Conservation (phyloP, 92 coral and sea anemone genomes). For the Chrysogorgia sp. region DNA sequence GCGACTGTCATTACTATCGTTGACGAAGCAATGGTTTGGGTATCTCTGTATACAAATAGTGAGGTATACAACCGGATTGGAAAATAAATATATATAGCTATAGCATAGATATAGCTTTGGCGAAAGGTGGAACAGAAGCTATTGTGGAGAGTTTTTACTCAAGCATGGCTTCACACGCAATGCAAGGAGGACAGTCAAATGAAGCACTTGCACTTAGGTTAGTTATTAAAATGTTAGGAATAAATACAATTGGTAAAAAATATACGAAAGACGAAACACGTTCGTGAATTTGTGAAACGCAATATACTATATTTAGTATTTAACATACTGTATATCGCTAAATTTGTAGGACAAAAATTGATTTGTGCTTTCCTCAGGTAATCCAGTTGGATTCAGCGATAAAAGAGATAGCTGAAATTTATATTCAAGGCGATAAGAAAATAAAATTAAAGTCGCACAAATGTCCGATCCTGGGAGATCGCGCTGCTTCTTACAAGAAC, state of each 20-base stretch:
- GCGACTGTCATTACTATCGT: neutral
- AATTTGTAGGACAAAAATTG: neutral
- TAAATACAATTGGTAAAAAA: neutral
- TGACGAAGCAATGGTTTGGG: neutral
- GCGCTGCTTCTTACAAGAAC: neutral
- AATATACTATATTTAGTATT: neutral
- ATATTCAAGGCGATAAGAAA: neutral
- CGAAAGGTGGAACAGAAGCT: conserved; percentile 22
- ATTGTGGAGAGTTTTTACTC: conserved; percentile 19
- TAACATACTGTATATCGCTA: neutral
- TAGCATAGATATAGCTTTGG: neutral
- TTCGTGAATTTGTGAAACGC: neutral
- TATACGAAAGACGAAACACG: too few relatives aligned
- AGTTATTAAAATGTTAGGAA: conserved; percentile 1
- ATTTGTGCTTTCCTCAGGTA: neutral
- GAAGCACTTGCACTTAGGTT: conserved; percentile 7
- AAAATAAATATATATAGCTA: neutral
- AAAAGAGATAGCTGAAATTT: conserved; percentile 12
- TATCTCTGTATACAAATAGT: neutral
- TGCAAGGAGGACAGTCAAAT: conserved; percentile 3
- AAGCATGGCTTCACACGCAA: neutral
- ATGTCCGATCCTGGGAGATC: conserved; percentile 8
- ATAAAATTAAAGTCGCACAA: neutral
- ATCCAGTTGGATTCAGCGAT: conserved; percentile 14
- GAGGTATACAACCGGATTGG: conserved; percentile 11